Evolutionary conservation across 2,113 vertebrate species (phyloP).

Genomic region (Gobius niger): DNA sequence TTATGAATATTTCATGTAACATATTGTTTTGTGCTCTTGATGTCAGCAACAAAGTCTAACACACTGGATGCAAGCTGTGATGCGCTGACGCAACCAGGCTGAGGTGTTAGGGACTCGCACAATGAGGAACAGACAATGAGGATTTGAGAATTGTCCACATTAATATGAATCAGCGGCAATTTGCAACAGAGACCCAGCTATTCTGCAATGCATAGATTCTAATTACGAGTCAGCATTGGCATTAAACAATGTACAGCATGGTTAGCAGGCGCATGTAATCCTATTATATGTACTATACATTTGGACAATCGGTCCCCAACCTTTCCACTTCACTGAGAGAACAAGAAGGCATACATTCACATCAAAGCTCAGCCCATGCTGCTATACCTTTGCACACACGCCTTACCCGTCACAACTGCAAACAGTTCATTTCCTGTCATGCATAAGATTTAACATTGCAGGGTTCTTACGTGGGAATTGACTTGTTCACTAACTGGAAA

Average conservation of each 20-base stretch:
- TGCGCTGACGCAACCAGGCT: slow-evolving; percentile 16
- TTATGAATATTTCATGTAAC: not conserved
- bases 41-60: not conserved
- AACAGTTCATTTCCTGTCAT: too few relatives aligned
- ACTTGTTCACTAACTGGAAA: too few relatives aligned
- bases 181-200: not conserved
- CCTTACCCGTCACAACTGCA: too few relatives aligned
- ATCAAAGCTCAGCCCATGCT: too few relatives aligned
- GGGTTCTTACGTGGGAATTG: too few relatives aligned
- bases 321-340: too few relatives aligned
- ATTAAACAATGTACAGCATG: not conserved
- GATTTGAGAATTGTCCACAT: slow-evolving; percentile 8
- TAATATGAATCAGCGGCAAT: slow-evolving; percentile 5
- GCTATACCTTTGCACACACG: too few relatives aligned
- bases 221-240: not conserved
- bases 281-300: too few relatives aligned
- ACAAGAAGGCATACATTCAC: too few relatives aligned
- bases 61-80: slow-evolving; percentile 18
- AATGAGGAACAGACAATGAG: not conserved
- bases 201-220: not conserved
- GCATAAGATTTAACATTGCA: too few relatives aligned
- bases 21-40: slow-evolving; percentile 10
- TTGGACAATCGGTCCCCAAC: too few relatives aligned
- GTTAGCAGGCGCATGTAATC: too few relatives aligned
- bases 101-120: slow-evolving; percentile 12